Percentiles rank a stretch among this genome's conserved stretches.
Conservation (phyloP, 2,797 vertebrate species). For the Tinamus major region DNA sequence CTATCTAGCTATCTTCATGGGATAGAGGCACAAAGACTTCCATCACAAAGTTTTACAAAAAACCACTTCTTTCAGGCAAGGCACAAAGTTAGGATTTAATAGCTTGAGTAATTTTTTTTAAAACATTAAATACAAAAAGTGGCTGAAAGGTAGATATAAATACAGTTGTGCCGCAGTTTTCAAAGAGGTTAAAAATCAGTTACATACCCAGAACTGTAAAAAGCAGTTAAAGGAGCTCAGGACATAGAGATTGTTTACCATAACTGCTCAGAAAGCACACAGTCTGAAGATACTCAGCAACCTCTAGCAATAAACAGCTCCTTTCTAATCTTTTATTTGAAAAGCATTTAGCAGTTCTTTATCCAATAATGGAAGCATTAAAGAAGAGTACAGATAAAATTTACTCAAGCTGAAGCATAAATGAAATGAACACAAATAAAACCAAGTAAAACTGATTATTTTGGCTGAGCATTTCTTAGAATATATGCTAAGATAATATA, state of each 20-base stretch:
- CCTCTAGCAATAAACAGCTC: conserved; percentile 32
- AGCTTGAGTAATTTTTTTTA: conserved; percentile 59
- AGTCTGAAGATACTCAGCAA: conserved; percentile 43
- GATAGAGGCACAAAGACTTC: conserved; percentile 53
- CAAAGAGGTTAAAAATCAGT: conserved; percentile 65
- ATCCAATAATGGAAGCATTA: conserved; percentile 51
- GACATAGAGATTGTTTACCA: conserved; percentile 59
- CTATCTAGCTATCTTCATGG: conserved; percentile 33
- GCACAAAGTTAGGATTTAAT: conserved; percentile 83
- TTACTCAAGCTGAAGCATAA: conserved; percentile 42
- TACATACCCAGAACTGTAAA: conserved; percentile 58
- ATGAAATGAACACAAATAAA: conserved; percentile 26
- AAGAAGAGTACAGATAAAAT: neutral
- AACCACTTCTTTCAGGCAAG: conserved; percentile 77
- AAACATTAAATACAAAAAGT: conserved; percentile 76
- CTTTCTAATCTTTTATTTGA: conserved; percentile 40
- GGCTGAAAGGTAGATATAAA: conserved; percentile 64
- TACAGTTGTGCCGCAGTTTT: conserved; percentile 69
- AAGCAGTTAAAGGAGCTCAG: conserved; percentile 58
- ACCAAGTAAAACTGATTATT: conserved; percentile 35
- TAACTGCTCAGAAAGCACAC: conserved; percentile 25
- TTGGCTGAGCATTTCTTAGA: conserved; percentile 8
- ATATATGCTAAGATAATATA: conserved; percentile 31
- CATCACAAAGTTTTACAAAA: conserved; percentile 70
- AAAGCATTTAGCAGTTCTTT: conserved; percentile 56